Base-by-base conservation (phyloP, 1,140 invertebrate genomes). In the Orius insidiosus region DNA sequence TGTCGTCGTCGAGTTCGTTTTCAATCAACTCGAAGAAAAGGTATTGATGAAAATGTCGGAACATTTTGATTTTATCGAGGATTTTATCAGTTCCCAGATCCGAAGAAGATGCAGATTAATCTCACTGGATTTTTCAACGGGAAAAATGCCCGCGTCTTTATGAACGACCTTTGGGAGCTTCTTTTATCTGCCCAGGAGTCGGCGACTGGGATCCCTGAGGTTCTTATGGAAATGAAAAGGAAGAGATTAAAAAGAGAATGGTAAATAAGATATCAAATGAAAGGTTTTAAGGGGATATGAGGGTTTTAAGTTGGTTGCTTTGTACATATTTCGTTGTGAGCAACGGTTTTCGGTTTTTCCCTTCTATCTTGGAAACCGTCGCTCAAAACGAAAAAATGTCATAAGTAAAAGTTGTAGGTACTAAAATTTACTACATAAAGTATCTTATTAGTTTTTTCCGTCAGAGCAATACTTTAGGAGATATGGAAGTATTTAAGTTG, bases 71-170 rank as follows among this genome's bases (percentile, higher is more conserved):
- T 14, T 5, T 4, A 24, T n/a, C 33, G 9, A 11, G 15, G 11
- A 11, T 18, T 44, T 13, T 69, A 69, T 60, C 64, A 82, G 79
- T 84, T 76, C 69, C 89, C 94, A 14, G 93, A 98, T 71, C 92
- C 92, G 33, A 90, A 92, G 63, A 87, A 94, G 64, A 97, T 99
- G 80, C 95, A 98, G 72, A 98, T 99, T 56, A 98, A 98, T 67
- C 68, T 99, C 58, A 98, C 95, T 32, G 96, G 96, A 8, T 99
- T 99, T 65, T 67, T 99, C 18, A 97, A 98, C 66, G 92, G 90
- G 2, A 93, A 90, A 65, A 96, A 97, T 70, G 92, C 96, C 8
- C 74, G 94, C 37, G 79, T 89, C 50, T 98, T 99, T 63, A 94
- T 98, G 81, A 82, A 80, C 1, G 93, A 98, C 61, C 65, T 99